phyloP scores from a whole-genome alignment of 2,888 invertebrate genomes.

The Flexamia atlantica region DNA sequence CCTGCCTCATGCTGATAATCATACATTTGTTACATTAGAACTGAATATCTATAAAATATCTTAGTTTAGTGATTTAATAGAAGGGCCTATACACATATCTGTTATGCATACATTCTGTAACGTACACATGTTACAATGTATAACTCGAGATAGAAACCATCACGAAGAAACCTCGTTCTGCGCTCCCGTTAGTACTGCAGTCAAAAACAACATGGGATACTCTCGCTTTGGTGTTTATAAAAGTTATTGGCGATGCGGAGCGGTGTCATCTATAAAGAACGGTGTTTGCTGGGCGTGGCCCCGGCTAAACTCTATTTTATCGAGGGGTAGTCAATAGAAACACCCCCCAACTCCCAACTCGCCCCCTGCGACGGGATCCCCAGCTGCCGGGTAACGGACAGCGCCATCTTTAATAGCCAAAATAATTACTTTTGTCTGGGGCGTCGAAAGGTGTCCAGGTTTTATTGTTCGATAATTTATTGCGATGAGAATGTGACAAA shows the following conservation, averaged over 20 bases:
- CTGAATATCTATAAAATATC: no score
- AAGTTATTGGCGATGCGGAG: conserved; percentile 5
- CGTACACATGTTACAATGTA: no score
- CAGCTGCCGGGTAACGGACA: conserved; percentile 2
- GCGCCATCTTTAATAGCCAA: conserved; percentile 20
- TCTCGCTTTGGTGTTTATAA: conserved; percentile 21
- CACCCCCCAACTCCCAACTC: background rate
- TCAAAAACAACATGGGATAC: background rate
- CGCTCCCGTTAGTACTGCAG: background rate
- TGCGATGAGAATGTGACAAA: background rate
- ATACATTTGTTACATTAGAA: no score
- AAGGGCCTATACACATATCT: no score
- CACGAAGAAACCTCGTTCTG: no score
- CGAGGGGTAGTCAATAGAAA: conserved; percentile 37
- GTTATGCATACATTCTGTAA: no score
- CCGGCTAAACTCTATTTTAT: conserved; percentile 31
- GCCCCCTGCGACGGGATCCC: background rate
- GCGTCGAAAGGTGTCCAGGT: background rate
- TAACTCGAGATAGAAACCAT: no score
- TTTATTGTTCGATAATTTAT: background rate
- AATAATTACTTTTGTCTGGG: conserved; percentile 39
- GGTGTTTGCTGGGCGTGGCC: conserved; percentile 34
- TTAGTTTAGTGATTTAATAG: no score
- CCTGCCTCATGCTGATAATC: no score
- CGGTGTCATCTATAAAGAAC: conserved; percentile 18